Base-by-base conservation (phyloP, 2,797 vertebrate species). In the Galagoides demidoff region DNA sequence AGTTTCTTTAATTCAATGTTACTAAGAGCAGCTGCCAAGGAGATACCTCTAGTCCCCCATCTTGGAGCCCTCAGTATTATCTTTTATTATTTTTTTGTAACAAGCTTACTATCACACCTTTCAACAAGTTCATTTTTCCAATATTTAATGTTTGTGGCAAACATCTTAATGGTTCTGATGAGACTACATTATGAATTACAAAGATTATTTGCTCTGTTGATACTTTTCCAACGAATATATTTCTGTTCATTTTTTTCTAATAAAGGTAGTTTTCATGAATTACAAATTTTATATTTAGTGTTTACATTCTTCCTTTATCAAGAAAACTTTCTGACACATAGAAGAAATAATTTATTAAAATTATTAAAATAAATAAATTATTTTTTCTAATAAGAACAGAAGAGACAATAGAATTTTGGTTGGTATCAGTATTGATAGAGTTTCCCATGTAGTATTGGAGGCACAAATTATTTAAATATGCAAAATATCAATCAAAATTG, bases 401-500 rank as follows among this genome's bases (percentile, higher is more conserved):
- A n/a, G 77, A 31, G 20, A 13, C 37, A 92, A 2, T 79, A 85
- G 49, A 81, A 91, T 86, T 96, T 92, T 92, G 68, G 43, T 93
- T 79, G 16, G 8, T 95, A 49, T 94, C 37, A 63, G 5, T 57
- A 8, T 76, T 94, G 13, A 87, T 66, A 95, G 10, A 71, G 70
- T 90, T 96, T 95, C 81, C 90, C 31, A 85, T 4, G 19, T 87
- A 43, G 5, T 57, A 4, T 70, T 16, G 85, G 20, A 95, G 45
- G 25, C 63, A 87, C 19, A 95, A 86, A 85, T 70, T 45, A 78
- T 84, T 96, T 86, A 96, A 45, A 82, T 94, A 88, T 92, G 34
- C 34, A 83, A 77, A 78, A 4, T 90, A n/a, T 52, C 16, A 85
- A 34, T 91, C 73, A 87, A 49, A 73, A 34, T 92, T 85, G 14